Base-by-base conservation (phyloP, 2,797 vertebrate genomes). In the Mormyrops attenuatus region DNA sequence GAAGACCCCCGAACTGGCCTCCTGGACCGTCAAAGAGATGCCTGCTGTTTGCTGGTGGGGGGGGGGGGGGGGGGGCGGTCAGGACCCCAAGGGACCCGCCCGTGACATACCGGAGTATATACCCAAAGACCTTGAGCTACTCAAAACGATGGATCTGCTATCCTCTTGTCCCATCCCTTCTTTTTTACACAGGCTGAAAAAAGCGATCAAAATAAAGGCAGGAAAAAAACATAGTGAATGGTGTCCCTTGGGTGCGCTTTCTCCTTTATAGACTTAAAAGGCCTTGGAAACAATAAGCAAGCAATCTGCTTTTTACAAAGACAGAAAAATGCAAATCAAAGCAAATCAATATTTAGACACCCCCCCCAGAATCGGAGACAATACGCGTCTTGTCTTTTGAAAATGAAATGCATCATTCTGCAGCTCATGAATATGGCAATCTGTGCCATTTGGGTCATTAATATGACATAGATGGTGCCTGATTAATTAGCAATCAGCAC, bases 401-500 rank as follows among this genome's bases (percentile, higher is more conserved):
- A 86, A 30, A 85, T 57, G 30, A 87, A 85, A 49, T 80, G 88
- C 66, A 47, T 44, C 92, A 89, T 91, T 93, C 92, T 91, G 85
- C 92, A 88, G 38, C 90, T 95, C 92, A 95, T 95, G 94, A 95
- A 96, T 96, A 94, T 94, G 94, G 94, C 92, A 94, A 94, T 93
- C 92, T 95, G 92, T 90, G 92, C 90, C 93, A 96, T 95, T 94
- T 96, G 94, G 96, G 95, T 96, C 95, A 96, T 96, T 95, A 95
- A 94, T 94, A 94, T 96, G 94, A 95, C 94, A 95, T 93, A 94
- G 94, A 94, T 94, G 92, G 93, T 94, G 94, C 91, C 88, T 34
- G 93, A 91, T 95, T 94, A 95, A 96, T 96, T 95, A 96, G 94
- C 93, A 95, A 92, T 94, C 94, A 93, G 94, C 94, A 94, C 90